Evolutionary conservation across 2,888 invertebrate genomes (phyloP).

Genomic region (Andrena hattorfiana): DNA sequence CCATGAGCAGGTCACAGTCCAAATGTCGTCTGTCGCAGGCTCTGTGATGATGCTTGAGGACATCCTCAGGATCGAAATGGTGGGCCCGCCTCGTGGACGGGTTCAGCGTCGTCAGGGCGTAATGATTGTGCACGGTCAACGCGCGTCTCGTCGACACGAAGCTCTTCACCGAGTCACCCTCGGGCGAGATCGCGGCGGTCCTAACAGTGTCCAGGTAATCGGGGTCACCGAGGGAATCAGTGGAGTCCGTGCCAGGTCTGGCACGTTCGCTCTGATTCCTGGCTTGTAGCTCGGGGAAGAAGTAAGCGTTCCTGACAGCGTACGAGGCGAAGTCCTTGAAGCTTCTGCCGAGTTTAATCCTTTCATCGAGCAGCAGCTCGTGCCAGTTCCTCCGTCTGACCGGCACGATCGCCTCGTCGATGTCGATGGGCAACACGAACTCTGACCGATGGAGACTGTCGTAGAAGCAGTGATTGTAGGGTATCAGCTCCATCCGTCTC

Average conservation of each 20-base stretch:
- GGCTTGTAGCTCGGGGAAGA: constrained; percentile 86
- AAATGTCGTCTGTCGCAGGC: constrained; percentile 80
- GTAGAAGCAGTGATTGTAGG: constrained; percentile 93
- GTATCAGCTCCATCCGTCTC: constrained; percentile 90
- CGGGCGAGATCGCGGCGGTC: constrained; percentile 87
- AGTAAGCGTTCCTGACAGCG: constrained; percentile 89
- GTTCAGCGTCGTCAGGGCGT: constrained; percentile 88
- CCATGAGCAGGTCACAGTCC: constrained; percentile 80
- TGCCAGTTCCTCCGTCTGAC: constrained; percentile 87
- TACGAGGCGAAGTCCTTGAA: constrained; percentile 87
- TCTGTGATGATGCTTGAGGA: constrained; percentile 90
- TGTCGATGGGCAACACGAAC: constrained; percentile 89
- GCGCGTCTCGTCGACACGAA: constrained; percentile 89
- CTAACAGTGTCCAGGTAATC: constrained; percentile 86
- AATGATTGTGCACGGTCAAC: constrained; percentile 91
- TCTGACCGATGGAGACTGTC: constrained; percentile 89
- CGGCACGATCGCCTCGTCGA: constrained; percentile 91
- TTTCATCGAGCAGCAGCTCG: constrained; percentile 86
- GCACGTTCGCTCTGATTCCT: constrained; percentile 36
- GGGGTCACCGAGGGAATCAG: constrained; percentile 16
- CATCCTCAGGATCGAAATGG: constrained; percentile 87
- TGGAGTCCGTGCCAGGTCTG: constrained; percentile 4
- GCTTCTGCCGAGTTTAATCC: constrained; percentile 80
- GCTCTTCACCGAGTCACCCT: constrained; percentile 90
- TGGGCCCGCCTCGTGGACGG: constrained; percentile 86